These are phyloP conservation scores for Ara ararauna DNA, from an alignment of 2,797 vertebrate genomes.

Conservation along the genomic window DNA sequence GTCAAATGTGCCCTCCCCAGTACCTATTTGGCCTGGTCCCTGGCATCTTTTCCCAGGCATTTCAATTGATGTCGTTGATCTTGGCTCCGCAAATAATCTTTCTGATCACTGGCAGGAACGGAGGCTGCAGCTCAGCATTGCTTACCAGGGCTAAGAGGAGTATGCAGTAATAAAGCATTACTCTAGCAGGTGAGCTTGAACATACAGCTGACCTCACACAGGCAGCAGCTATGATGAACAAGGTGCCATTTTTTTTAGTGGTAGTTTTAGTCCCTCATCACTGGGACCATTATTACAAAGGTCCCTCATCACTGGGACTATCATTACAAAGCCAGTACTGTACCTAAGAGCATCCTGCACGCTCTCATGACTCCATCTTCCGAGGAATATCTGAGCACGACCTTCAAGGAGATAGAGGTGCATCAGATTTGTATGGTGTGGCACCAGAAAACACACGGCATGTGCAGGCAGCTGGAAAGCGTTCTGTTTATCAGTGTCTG, in stretches of 20 bases:
- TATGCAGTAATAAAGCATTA: conserved; percentile 8
- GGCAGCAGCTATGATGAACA: background rate
- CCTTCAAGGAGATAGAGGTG: background rate
- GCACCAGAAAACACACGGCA: background rate
- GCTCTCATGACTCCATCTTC: background rate
- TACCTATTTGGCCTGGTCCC: background rate
- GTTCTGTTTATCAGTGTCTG: background rate
- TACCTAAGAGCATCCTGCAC: background rate
- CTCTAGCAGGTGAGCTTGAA: background rate
- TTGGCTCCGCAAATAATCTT: conserved; percentile 47
- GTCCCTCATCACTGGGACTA: background rate
- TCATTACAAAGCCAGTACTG: background rate
- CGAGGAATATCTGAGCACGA: background rate
- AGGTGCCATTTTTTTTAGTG: background rate
- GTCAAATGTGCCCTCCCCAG: background rate
- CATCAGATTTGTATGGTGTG: background rate
- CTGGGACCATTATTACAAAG: background rate
- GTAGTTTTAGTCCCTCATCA: background rate
- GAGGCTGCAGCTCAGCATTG: background rate
- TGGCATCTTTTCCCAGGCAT: conserved; percentile 10
- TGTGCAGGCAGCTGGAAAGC: background rate
- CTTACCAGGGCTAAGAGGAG: background rate
- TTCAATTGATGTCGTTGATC: conserved; percentile 47
- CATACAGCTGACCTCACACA: background rate
- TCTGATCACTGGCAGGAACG: conserved; percentile 35